These are phyloP conservation scores for Tortrix viridana DNA, from an alignment of 2,888 invertebrate species.

Conservation along the genomic window DNA sequence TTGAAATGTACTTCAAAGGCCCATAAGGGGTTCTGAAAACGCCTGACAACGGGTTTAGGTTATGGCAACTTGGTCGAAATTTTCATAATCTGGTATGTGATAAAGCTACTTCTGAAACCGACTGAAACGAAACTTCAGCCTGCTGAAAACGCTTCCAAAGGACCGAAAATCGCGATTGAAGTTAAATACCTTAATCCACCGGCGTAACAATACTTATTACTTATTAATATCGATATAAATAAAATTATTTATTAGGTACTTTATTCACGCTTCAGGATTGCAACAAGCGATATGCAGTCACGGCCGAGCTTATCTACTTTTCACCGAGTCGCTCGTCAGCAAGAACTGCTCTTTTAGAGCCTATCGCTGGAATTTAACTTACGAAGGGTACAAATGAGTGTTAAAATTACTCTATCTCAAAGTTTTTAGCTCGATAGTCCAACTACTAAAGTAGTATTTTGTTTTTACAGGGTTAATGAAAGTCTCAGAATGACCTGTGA, in stretches of 20 bases:
- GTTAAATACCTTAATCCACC: too few species aligned
- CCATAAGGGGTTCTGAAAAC: too few species aligned
- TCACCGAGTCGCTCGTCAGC: constrained; percentile 82
- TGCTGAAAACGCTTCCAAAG: too few species aligned
- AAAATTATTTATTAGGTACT: too few species aligned
- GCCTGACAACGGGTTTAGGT: too few species aligned
- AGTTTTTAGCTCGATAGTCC: neutral
- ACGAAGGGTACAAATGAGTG: constrained; percentile 61
- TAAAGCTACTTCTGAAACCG: too few species aligned
- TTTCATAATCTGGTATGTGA: too few species aligned
- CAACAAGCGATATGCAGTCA: constrained; percentile 85
- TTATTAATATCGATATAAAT: neutral
- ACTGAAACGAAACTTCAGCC: too few species aligned
- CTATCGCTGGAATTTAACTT: constrained; percentile 80
- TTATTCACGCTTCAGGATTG: constrained; percentile 58
- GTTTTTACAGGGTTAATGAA: constrained; percentile 62
- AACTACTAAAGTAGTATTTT: neutral
- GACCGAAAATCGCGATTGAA: too few species aligned
- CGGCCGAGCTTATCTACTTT: constrained; percentile 83
- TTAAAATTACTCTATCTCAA: neutral
- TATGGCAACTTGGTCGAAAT: too few species aligned
- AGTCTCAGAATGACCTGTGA: constrained; percentile 67
- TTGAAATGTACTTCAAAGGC: too few species aligned
- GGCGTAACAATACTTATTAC: too few species aligned
- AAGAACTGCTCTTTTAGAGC: constrained; percentile 82